Percentiles rank a stretch among this genome's conserved stretches.
Evolutionary conservation across 2,113 vertebrate species (phyloP).

Genomic region (Camelus dromedarius): DNA sequence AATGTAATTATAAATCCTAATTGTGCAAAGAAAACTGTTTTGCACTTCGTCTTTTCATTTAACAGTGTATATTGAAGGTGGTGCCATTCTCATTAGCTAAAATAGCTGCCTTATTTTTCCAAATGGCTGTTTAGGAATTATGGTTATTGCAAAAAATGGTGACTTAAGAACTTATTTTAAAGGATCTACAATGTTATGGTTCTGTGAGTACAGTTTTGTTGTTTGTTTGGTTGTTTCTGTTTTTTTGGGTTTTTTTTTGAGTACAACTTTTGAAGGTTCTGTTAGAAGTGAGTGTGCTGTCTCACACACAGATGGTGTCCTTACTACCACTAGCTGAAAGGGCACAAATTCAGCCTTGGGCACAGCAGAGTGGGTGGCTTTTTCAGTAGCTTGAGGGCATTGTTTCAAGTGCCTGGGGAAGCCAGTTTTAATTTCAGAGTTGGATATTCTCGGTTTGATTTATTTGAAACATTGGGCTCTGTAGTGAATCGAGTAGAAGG

Average conservation of each 20-base stretch:
- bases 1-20: background rate
- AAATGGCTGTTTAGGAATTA: conserved; percentile 4
- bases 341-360: background rate
- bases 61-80: conserved; percentile 16
- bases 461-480: background rate
- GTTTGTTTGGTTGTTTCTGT: no score
- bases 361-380: background rate
- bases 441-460: background rate
- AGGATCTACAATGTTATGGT: background rate
- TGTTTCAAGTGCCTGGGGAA: conserved; percentile 7
- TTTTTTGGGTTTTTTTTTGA: background rate
- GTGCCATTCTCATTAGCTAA: conserved; percentile 2
- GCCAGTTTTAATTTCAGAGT: conserved; percentile 32
- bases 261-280: background rate
- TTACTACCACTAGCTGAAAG: background rate
- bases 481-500: background rate
- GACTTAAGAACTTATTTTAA: background rate
- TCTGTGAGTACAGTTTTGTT: background rate
- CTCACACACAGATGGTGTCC: background rate
- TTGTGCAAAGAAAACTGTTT: conserved; percentile 37
- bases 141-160: conserved; percentile 10
- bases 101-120: conserved; percentile 29
- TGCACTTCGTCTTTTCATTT: conserved; percentile 44
- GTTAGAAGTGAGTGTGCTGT: background rate
- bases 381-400: background rate